Conservation (phyloP, 2,113 vertebrate species). For the Ptychochromis oligacanthus region DNA sequence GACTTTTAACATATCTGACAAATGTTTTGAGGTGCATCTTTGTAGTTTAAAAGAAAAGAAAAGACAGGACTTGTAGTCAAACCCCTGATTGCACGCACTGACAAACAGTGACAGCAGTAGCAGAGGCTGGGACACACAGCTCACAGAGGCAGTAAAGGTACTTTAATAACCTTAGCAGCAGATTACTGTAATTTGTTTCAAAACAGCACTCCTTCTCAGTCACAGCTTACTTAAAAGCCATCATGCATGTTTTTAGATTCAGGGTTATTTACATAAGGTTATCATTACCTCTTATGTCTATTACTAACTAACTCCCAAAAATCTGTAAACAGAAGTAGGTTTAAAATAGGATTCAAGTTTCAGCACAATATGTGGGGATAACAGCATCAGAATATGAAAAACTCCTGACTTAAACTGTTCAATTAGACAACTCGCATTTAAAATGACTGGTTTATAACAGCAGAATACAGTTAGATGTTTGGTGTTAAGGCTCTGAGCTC, state of each 20-base stretch:
- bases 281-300: background rate
- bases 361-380: background rate
- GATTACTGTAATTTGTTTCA: constrained; percentile 5
- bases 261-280: background rate
- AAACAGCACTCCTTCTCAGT: background rate
- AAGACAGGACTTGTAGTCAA: background rate
- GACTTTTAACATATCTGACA: background rate
- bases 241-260: background rate
- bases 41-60: background rate
- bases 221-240: background rate
- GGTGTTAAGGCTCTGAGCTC: background rate
- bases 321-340: background rate
- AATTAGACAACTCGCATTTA: background rate
- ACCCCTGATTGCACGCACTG: background rate
- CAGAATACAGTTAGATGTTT: too few species aligned
- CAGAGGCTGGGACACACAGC: background rate
- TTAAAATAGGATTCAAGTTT: background rate
- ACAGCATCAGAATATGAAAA: background rate
- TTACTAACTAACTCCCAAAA: background rate
- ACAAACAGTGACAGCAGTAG: background rate
- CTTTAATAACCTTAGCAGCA: constrained; percentile 1
- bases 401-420: background rate
- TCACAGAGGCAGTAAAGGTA: background rate
- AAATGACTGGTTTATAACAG: background rate
- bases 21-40: background rate